Evolutionary conservation across 2,797 vertebrate species (phyloP), one percentile per base, ranked within the genome.

Genomic region (Caiman crocodilus): DNA sequence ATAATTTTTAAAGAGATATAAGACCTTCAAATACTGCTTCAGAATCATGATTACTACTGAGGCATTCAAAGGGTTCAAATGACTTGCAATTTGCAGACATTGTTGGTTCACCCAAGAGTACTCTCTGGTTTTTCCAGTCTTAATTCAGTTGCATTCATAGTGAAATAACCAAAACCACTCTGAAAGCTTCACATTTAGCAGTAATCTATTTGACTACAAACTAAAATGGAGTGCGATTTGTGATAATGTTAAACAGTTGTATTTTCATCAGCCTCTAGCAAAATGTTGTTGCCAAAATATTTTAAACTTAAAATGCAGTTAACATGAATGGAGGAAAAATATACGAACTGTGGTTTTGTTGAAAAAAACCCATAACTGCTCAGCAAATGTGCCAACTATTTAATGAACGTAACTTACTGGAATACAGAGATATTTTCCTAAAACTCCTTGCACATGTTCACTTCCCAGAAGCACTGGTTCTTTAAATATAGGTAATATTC

Each of bases 261-360:
- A 79, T 94, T 93, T 35, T 83, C 25, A 86, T 79, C 74, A 71
- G 32, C 3, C 50, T 90, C 80, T 58, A 87, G 77, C 59, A 92
- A 60, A 90, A 93, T 89, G 67, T 78, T 97, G 28, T 84, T 95
- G 83, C 88, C 93, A 97, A 94, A 90, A 91, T 25, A 85, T 11
- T 4, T 87, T 90, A 93, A 78, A 76, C 88, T 83, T 89, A 85
- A 94, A 94, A 89, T 79, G 79, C 42, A 79, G 83, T 82, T 75
- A 94, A 88, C n/a, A 90, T 69, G 82, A 82, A 12, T 50, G 89
- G 63, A 92, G 63, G 26, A 73, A 80, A 95, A 91, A 78, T 60
- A 61, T 28, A 64, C 28, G 20, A 23, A 78, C 20, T 75, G 60
- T 17, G 84, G n/a, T 90, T 91, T 91, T 42, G 63, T 14, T 13